Evolutionary conservation across 2,113 vertebrate species (phyloP).

Genomic region (Lathamus discolor): DNA sequence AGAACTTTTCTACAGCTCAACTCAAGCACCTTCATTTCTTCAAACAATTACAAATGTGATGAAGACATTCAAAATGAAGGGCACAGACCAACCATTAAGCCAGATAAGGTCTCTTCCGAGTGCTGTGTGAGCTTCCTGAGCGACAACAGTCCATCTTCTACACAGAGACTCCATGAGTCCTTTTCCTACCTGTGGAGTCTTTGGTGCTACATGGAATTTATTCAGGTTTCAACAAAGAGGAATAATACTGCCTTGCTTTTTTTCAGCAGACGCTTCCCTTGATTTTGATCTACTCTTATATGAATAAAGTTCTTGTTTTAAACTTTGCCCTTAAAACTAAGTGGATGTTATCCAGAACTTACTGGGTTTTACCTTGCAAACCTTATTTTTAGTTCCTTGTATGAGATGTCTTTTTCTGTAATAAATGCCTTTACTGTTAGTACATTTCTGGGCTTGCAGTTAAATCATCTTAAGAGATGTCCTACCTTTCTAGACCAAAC

Average conservation of each 20-base stretch:
- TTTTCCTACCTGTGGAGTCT: background rate
- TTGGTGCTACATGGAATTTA: background rate
- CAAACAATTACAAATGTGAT: background rate
- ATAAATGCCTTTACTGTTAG: background rate
- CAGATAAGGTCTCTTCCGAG: background rate
- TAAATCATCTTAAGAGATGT: background rate
- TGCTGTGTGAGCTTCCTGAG: background rate
- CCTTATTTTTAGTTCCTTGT: background rate
- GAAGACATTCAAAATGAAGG: background rate
- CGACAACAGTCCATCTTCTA: background rate
- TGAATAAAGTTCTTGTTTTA: background rate
- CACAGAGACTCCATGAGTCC: background rate
- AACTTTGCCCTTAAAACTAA: background rate
- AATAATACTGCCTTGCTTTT: background rate
- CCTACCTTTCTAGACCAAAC: background rate
- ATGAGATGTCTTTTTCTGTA: background rate
- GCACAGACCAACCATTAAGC: background rate
- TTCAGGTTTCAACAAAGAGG: background rate
- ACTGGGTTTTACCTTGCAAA: background rate
- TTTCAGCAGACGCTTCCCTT: background rate
- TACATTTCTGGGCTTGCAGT: background rate
- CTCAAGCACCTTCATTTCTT: background rate
- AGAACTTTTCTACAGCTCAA: background rate
- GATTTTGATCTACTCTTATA: background rate
- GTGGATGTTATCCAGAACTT: background rate